A percentile compares a stretch with the other conserved stretches of the same genome.
phyloP scores from a whole-genome alignment of 2,113 vertebrate genomes.

The Heterotis niloticus region DNA sequence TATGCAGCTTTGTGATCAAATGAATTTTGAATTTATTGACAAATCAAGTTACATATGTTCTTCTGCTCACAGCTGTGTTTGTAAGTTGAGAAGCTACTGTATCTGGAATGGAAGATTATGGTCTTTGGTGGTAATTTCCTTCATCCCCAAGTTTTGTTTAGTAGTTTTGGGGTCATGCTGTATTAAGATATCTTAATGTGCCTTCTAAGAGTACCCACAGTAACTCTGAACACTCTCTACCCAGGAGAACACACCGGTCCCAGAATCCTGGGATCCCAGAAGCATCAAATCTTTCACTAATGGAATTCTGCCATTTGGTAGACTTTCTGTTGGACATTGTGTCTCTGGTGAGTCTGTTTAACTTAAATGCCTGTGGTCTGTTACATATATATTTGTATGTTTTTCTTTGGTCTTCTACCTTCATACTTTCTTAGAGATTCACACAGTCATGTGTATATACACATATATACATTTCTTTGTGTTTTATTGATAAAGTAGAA shows the following conservation, averaged over 20 bases:
- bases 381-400: neutral
- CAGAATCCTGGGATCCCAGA: constrained; percentile 62
- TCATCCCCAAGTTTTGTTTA: neutral
- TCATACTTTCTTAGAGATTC: neutral
- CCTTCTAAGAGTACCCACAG: no score
- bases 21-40: no score
- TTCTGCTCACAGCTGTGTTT: no score
- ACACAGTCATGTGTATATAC: neutral
- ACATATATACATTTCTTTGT: neutral
- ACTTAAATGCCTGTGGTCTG: neutral
- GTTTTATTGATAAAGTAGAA: neutral
- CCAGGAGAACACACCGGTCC: constrained; percentile 76
- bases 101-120: no score
- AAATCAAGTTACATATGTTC: no score
- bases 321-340: constrained; percentile 98
- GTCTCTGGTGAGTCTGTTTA: constrained; percentile 83
- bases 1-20: no score
- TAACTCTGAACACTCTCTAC: constrained; percentile 34
- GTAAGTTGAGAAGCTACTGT: no score
- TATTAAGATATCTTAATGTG: neutral
- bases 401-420: neutral
- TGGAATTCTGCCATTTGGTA: constrained; percentile 91
- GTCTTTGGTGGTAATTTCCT: neutral
- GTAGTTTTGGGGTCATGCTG: neutral
- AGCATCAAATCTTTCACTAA: constrained; percentile 74